Evolutionary conservation across 2,888 invertebrate genomes (phyloP).

Genomic region (Ctena decussata): DNA sequence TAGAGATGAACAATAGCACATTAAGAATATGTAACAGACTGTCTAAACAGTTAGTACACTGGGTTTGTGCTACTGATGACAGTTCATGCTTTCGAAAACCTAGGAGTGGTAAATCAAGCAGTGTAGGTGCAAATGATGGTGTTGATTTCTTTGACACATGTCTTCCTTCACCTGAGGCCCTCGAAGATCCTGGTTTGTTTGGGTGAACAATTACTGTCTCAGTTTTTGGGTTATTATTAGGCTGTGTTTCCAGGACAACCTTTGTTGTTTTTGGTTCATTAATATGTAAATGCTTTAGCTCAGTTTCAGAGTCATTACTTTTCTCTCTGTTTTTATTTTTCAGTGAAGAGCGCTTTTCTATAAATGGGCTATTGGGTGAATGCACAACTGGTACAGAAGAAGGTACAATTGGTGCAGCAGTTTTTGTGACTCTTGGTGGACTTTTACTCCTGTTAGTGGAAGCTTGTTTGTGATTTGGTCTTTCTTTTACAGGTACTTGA

Average conservation of each 20-base stretch:
- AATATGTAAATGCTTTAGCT: neutral
- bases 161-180: neutral
- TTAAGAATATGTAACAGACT: constrained; percentile 52
- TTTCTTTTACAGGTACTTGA: neutral
- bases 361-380: constrained; percentile 16
- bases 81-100: neutral
- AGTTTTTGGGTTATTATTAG: neutral
- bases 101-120: neutral
- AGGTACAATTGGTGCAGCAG: neutral
- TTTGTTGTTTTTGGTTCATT: neutral
- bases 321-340: neutral
- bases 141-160: neutral
- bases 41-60: constrained; percentile 50
- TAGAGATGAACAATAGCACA: constrained; percentile 49
- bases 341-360: neutral
- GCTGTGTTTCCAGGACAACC: neutral
- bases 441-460: too few species aligned
- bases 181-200: neutral
- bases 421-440: neutral
- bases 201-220: neutral
- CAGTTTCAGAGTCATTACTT: constrained; percentile 21
- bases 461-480: constrained; percentile 16
- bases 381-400: neutral
- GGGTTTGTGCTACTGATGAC: constrained; percentile 5
- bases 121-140: neutral